Conservation (phyloP, 2,888 invertebrate species). For the Lamproptera curius region DNA sequence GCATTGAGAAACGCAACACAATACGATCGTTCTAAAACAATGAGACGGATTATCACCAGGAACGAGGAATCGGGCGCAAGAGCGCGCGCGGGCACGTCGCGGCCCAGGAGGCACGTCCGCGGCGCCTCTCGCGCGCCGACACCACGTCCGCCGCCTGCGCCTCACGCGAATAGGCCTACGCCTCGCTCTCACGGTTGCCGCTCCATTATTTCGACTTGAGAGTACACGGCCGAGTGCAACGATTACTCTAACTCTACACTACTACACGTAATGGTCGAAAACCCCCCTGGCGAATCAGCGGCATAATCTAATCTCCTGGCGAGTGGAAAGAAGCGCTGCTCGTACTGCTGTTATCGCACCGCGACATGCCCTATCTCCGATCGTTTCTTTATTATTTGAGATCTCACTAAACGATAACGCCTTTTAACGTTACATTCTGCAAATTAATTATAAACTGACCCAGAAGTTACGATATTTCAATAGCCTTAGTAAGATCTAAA, state of each 20-base stretch:
- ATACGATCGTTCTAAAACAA: not conserved
- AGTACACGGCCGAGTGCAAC: too few species aligned
- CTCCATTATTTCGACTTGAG: too few species aligned
- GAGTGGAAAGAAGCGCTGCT: too few species aligned
- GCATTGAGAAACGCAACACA: not conserved
- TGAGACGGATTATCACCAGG: constrained; percentile 1
- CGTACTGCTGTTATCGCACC: not conserved
- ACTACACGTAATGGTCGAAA: too few species aligned
- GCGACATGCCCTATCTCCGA: constrained; percentile 4
- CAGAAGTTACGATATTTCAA: too few species aligned
- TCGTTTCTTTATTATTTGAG: not conserved
- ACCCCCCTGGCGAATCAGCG: too few species aligned
- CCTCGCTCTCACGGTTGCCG: not conserved
- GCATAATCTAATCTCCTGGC: too few species aligned
- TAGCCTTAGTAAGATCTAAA: too few species aligned
- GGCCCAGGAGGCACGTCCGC: constrained; percentile 19
- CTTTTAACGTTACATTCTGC: too few species aligned
- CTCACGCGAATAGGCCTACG: not conserved
- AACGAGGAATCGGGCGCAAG: constrained; percentile 12
- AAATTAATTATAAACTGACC: too few species aligned
- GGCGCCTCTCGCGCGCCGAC: constrained; percentile 13
- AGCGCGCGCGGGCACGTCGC: constrained; percentile 6
- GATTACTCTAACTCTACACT: too few species aligned
- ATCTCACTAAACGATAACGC: not conserved
- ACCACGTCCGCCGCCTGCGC: constrained; percentile 1